These are phyloP conservation scores for Misgurnus anguillicaudatus DNA, from an alignment of 2,113 vertebrate genomes.

Conservation along the genomic window DNA sequence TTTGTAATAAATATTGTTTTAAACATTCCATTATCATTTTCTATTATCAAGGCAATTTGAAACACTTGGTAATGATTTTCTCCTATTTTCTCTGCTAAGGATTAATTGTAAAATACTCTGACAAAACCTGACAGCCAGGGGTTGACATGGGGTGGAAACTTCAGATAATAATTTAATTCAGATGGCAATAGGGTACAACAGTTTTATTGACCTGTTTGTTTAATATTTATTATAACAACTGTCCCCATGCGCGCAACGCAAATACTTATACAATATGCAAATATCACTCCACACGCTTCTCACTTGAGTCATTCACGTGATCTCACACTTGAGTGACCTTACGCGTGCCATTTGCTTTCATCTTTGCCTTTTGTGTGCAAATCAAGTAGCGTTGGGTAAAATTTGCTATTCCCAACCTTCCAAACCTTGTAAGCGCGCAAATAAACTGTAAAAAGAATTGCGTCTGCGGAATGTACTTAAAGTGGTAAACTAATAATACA, in stretches of 20 bases:
- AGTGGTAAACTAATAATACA: too few relatives aligned
- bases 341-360: constrained; percentile 38
- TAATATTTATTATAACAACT: too few relatives aligned
- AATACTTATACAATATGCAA: neutral
- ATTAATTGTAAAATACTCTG: neutral
- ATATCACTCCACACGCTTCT: neutral
- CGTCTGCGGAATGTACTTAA: neutral
- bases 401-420: neutral
- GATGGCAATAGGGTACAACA: too few relatives aligned
- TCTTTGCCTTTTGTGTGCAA: neutral
- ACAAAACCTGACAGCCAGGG: neutral
- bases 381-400: neutral
- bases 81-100: neutral
- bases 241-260: too few relatives aligned
- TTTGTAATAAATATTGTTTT: too few relatives aligned
- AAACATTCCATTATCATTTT: too few relatives aligned
- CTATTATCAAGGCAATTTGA: too few relatives aligned
- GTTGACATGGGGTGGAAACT: too few relatives aligned
- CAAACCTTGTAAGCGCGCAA: neutral
- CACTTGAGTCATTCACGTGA: neutral
- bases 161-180: too few relatives aligned
- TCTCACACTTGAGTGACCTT: neutral
- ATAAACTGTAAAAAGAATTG: neutral
- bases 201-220: too few relatives aligned
- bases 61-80: too few relatives aligned